A percentile compares a stretch with the other conserved stretches of the same genome.
Conservation (phyloP, 2,797 vertebrate species). For the Pseudochirops cupreus region DNA sequence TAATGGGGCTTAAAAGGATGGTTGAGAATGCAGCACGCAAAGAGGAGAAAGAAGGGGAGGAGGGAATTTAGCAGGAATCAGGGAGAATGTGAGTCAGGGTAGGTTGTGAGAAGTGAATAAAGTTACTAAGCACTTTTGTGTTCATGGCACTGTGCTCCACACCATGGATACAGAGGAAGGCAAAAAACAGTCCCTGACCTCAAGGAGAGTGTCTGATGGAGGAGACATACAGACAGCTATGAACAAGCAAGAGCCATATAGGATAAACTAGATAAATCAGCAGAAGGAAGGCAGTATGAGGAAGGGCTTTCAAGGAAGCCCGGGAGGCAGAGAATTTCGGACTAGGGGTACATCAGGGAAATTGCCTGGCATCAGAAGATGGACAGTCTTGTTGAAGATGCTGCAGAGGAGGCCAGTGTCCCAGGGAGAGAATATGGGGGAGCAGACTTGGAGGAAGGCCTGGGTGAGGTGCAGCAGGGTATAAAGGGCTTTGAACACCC, state of each 20-base stretch:
- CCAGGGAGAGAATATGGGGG: background rate
- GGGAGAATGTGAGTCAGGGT: background rate
- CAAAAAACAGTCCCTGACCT: constrained; percentile 20
- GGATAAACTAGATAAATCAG: background rate
- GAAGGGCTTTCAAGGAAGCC: background rate
- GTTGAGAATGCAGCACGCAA: background rate
- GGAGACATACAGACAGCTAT: background rate
- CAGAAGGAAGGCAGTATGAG: background rate
- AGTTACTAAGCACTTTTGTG: constrained; percentile 9
- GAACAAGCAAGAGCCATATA: background rate
- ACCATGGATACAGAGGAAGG: constrained; percentile 1
- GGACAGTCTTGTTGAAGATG: background rate
- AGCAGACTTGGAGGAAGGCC: background rate
- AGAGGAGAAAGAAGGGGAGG: background rate
- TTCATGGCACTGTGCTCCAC: background rate
- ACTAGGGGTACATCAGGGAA: background rate
- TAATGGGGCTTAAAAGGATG: background rate
- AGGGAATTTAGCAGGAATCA: background rate
- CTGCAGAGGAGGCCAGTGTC: background rate
- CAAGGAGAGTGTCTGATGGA: constrained; percentile 20
- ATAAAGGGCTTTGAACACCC: background rate
- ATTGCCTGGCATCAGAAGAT: background rate
- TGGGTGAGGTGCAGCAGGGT: background rate
- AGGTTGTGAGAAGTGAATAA: background rate
- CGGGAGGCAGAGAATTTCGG: background rate